A percentile compares a stretch with the other conserved stretches of the same genome.
phyloP scores from a whole-genome alignment of 37 sponge, comb jelly and placozoan genomes.

The Chondrilla cf. caribensis region DNA sequence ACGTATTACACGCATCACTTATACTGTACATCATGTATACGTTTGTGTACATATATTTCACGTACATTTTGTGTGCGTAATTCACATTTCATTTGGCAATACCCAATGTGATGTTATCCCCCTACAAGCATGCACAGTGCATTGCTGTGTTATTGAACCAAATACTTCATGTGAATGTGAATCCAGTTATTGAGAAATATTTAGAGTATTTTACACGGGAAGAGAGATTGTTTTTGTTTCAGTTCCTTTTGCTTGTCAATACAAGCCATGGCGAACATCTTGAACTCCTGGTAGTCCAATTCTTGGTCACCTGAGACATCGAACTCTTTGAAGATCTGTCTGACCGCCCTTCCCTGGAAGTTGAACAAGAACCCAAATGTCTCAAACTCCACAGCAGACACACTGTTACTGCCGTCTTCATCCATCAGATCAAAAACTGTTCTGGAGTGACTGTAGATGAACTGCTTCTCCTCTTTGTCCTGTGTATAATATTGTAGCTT shows the following conservation, averaged over 20 bases:
- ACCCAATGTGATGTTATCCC: too few relatives aligned
- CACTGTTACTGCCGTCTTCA: slow-evolving; percentile 76
- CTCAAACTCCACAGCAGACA: slow-evolving; percentile 83
- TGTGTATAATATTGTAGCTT: slow-evolving; percentile 11
- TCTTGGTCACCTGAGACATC: slow-evolving; percentile 90
- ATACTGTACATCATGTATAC: too few relatives aligned
- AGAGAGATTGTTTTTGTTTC: slow-evolving; percentile 20
- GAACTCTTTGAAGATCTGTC: slow-evolving; percentile 85
- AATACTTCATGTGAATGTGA: too few relatives aligned
- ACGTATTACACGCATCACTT: neutral
- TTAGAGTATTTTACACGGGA: neutral
- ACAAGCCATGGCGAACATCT: slow-evolving; percentile 91
- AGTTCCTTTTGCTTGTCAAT: slow-evolving; percentile 79
- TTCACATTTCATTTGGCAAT: too few relatives aligned
- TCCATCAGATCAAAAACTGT: slow-evolving; percentile 92
- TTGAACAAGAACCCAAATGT: slow-evolving; percentile 89
- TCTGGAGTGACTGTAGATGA: slow-evolving; percentile 84
- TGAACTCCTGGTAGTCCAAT: slow-evolving; percentile 87
- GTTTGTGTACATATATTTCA: too few relatives aligned
- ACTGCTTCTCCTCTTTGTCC: slow-evolving; percentile 88
- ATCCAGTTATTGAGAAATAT: too few relatives aligned
- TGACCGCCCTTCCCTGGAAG: slow-evolving; percentile 62
- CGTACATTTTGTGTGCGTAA: too few relatives aligned
- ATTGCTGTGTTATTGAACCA: too few relatives aligned
- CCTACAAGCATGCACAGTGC: too few relatives aligned